Percentiles rank a stretch among this genome's conserved stretches.
phyloP scores from a whole-genome alignment of 2,888 invertebrate species.

The Gymnocheta viridis region DNA sequence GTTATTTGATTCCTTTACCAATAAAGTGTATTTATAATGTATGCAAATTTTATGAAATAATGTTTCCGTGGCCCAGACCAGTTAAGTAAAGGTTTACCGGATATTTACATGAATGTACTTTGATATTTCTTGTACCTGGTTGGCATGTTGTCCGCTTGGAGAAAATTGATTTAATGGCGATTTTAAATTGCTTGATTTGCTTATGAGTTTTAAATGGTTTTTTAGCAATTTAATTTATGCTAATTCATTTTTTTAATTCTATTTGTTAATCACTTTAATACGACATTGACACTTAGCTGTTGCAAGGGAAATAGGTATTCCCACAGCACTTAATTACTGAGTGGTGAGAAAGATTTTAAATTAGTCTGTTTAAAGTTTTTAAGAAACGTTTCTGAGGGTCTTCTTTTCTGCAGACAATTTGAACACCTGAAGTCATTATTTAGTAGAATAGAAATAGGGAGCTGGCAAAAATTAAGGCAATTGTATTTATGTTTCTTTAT shows the following conservation, averaged over 20 bases:
- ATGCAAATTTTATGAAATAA: slow-evolving; percentile 58
- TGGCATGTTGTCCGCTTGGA: background rate
- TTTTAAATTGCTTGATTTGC: slow-evolving; percentile 63
- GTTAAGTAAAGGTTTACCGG: slow-evolving; percentile 29
- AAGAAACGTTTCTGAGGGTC: background rate
- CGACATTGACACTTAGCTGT: slow-evolving; percentile 22
- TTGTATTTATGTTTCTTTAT: background rate
- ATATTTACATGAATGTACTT: slow-evolving; percentile 36
- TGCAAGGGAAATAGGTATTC: slow-evolving; percentile 22
- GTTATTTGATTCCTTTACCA: background rate
- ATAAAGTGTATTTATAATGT: slow-evolving; percentile 24
- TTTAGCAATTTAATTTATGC: slow-evolving; percentile 41
- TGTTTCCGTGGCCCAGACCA: slow-evolving; percentile 42
- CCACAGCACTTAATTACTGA: slow-evolving; percentile 34
- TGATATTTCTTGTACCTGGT: background rate
- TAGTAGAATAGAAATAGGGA: background rate
- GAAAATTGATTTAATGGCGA: slow-evolving; percentile 50
- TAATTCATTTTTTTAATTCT: slow-evolving; percentile 27
- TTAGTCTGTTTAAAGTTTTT: background rate
- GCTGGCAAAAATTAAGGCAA: background rate
- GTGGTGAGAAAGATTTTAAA: no score
- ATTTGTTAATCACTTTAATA: background rate
- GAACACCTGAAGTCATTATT: slow-evolving; percentile 57
- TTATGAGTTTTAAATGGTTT: slow-evolving; percentile 34
- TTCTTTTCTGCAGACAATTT: background rate